A percentile compares a stretch with the other conserved stretches of the same genome.
Evolutionary conservation across 2,113 vertebrate species (phyloP).

Genomic region (Cynoglossus semilaevis): DNA sequence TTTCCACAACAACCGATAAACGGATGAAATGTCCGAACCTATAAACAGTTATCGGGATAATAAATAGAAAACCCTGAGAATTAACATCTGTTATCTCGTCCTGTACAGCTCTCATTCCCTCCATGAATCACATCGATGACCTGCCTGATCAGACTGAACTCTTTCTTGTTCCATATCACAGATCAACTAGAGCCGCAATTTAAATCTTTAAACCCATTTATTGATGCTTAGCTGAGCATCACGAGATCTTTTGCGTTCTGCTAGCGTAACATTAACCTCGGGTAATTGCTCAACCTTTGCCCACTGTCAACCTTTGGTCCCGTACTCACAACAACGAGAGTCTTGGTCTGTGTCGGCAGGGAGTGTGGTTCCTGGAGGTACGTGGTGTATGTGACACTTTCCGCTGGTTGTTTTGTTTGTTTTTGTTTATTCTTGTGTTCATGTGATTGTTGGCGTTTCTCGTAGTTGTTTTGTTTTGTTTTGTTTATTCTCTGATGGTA

Average conservation of each 20-base stretch:
- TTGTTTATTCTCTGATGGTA: neutral
- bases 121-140: conserved; percentile 6
- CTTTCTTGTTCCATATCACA: neutral
- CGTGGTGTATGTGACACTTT: conserved; percentile 4
- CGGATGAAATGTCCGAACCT: too few species aligned
- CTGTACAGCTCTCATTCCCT: conserved; percentile 29
- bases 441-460: neutral
- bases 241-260: conserved; percentile 44
- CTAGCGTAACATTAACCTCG: conserved; percentile 69
- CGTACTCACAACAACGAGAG: neutral
- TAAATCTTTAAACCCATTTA: neutral
- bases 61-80: too few species aligned
- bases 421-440: neutral
- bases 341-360: conserved; percentile 32
- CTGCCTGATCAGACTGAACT: neutral
- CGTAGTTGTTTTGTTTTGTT: too few species aligned
- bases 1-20: too few species aligned
- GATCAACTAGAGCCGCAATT: too few species aligned
- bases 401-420: neutral
- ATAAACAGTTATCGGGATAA: too few species aligned
- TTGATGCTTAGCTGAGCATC: conserved; percentile 50
- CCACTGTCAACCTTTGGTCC: conserved; percentile 60
- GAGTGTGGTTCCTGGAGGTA: conserved; percentile 50
- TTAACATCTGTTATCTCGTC: conserved; percentile 27
- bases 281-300: conserved; percentile 75